Evolutionary conservation across 2,888 invertebrate species (phyloP).

Genomic region (Polyploca ridens): DNA sequence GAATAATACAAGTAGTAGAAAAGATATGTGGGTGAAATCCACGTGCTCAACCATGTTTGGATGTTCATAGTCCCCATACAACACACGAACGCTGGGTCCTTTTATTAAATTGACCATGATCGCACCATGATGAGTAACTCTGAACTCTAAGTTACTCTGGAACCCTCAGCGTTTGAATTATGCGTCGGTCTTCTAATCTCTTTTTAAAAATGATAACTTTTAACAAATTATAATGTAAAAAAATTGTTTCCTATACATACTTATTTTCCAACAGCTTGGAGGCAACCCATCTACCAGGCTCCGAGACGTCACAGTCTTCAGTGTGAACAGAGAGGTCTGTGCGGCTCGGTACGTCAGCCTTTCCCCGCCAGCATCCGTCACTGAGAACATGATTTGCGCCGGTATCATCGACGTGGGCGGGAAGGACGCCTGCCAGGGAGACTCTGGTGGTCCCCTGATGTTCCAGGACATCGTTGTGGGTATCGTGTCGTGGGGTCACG

Average conservation of each 20-base stretch:
- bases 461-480: slow-evolving; percentile 58
- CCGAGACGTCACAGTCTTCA: slow-evolving; percentile 51
- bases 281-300: slow-evolving; percentile 41
- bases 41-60: too few relatives aligned
- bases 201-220: too few relatives aligned
- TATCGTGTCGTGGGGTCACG: slow-evolving; percentile 71
- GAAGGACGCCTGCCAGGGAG: slow-evolving; percentile 56
- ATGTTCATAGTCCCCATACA: too few relatives aligned
- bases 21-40: too few relatives aligned
- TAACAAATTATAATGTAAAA: neutral
- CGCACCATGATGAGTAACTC: neutral
- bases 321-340: slow-evolving; percentile 54
- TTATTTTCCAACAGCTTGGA: slow-evolving; percentile 36
- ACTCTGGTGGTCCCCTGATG: slow-evolving; percentile 67
- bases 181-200: too few relatives aligned
- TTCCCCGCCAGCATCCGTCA: slow-evolving; percentile 28
- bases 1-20: too few relatives aligned
- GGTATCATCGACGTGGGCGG: slow-evolving; percentile 53
- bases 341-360: slow-evolving; percentile 42
- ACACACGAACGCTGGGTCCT: too few relatives aligned
- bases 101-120: too few relatives aligned
- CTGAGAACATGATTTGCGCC: slow-evolving; percentile 62
- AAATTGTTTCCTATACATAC: neutral
- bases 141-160: too few relatives aligned
- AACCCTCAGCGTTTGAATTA: too few relatives aligned